Percentiles rank a stretch among this genome's conserved stretches.
These are phyloP conservation scores for Cryptotermes secundus DNA, from an alignment of 1,140 invertebrate genomes.

Conservation along the genomic window DNA sequence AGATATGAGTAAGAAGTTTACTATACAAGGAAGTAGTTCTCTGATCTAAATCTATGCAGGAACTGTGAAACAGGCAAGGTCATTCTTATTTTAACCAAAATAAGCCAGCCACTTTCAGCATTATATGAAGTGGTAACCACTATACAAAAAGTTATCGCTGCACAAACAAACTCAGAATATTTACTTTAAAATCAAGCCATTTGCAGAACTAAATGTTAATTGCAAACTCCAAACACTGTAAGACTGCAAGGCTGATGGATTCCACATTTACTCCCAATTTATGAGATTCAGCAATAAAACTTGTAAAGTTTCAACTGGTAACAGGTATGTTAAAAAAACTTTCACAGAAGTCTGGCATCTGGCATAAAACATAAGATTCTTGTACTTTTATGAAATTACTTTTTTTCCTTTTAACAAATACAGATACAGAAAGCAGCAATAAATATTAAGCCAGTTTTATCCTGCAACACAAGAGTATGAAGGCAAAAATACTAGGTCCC, in stretches of 20 bases:
- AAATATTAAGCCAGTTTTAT: no score
- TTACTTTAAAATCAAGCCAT: background rate
- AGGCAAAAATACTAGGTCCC: no score
- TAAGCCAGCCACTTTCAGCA: background rate
- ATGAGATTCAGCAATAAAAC: background rate
- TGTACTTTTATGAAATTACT: no score
- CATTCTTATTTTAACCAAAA: slow-evolving; percentile 1
- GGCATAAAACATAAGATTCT: no score
- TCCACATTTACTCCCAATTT: background rate
- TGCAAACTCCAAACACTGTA: slow-evolving; percentile 14
- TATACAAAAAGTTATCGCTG: background rate
- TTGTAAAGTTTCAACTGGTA: background rate
- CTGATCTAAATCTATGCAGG: background rate
- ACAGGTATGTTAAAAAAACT: background rate
- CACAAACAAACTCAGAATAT: slow-evolving; percentile 8
- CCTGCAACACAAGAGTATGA: no score
- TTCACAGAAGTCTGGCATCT: background rate
- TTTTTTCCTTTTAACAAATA: no score
- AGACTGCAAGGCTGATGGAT: background rate
- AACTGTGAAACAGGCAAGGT: background rate
- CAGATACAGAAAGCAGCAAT: no score
- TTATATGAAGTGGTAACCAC: background rate
- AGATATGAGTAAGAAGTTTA: background rate
- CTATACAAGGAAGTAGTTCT: background rate
- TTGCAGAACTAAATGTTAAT: background rate